Evolutionary conservation across 2,888 invertebrate genomes (phyloP), one percentile per base, ranked within the genome.

Genomic region (Eumacrocentrus americanus): DNA sequence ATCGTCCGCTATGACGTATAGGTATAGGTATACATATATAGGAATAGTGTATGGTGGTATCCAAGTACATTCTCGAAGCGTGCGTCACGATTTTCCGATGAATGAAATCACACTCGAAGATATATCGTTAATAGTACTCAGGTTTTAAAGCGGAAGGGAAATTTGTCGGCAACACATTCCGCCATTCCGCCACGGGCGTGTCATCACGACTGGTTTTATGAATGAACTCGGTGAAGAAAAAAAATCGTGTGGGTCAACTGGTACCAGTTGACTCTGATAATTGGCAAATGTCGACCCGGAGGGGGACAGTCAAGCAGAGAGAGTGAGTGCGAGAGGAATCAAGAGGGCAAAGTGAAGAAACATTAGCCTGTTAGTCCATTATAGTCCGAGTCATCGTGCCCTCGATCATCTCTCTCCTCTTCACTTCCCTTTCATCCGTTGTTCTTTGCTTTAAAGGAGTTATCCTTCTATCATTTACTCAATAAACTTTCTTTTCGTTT

Each of bases 261-360:
- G 72, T 72, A 72, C 76, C 73, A 76, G 73, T 77, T 76, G 76
- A 77, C 76, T 75, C 70, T 70, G 73, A 74, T 77, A 76, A 76
- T 76, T 73, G 72, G 69, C 66, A 62, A 58, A 25, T 38, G 40
- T 40, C 54, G 25, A 63, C 60, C 64, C 67, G 68, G 38, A 23
- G 14, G 60, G 67, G 67, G 66, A 67, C 64, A 62, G 37, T 56
- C 37, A 58, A 60, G 50, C 50, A 25, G 34, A 46, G 29, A 44
- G 54, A 54, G 51, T 52, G 53, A 34, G 51, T 52, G 56, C 46
- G 62, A 58, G 75, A 72, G 71, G 76, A 73, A 73, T 72, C 75
- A 74, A 73, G 74, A 76, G 75, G 75, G 73, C 76, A 75, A 69
- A 76, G 73, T 71, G 72, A 75, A 73, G 67, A 71, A 71, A 68